Evolutionary conservation across 64 coral and sea anemone species (phyloP), one percentile per base, ranked within the genome.

Genomic region (Anthopleura sola): DNA sequence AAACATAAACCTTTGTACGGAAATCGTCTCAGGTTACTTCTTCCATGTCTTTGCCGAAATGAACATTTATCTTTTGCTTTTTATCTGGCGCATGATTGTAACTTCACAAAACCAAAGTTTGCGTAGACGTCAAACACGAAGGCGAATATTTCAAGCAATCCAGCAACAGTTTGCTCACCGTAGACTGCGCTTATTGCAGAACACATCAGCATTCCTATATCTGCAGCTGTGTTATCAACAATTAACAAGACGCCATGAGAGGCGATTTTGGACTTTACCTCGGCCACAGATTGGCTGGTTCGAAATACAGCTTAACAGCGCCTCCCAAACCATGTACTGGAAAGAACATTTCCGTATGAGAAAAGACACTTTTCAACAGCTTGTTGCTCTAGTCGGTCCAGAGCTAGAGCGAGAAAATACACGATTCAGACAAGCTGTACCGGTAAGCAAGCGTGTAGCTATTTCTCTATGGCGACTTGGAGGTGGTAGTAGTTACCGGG

Each of bases 341-440:
- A 89, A 93, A 80, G 87, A 93, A 55, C 87, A 86, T 60, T 89
- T 89, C 54, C 36, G 86, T 16, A 85, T 93, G 86, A 50, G 55
- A 14, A 93, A 93, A 86, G 55, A 89, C 33, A 85, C 81, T 33
- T 88, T 93, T 82, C 29, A 80, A 54, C 6, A 60, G n/a, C 83
- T 88, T 47, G 86, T 93, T 3, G 26, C 3, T 24, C 56, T 88
- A n/a, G 86, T 93, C 20, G 37, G 68, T 66, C 86, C 91, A 21
- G 68, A 81, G 71, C 88, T 93, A 4, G 46, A 54, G 33, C 57
- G 56, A 84, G 56, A 51, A 75, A 86, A 68, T 81, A 69, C 82
- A 12, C 85, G 68, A 31, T 64, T 89, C 20, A 48, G 53, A 80
- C 48, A 34, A 36, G 81, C 75, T 13, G 85, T 85, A 15, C 36